Evolutionary conservation across 2,113 vertebrate genomes (phyloP).

Genomic region (Galemys pyrenaicus): DNA sequence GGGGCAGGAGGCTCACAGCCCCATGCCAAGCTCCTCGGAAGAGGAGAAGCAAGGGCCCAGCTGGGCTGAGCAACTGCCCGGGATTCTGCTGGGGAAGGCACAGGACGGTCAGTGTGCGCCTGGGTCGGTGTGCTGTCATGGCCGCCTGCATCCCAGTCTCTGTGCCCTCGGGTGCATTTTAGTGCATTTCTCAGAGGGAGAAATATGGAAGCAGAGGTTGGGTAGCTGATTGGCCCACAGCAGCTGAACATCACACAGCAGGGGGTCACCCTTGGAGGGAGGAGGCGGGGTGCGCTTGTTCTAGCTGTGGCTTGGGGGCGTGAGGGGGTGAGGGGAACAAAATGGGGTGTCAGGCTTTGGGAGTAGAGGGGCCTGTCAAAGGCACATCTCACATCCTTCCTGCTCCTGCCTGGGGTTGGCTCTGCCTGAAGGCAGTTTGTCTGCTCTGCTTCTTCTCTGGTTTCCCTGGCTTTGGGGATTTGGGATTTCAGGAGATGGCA

Average conservation of each 20-base stretch:
- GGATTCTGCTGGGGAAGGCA: too few relatives aligned
- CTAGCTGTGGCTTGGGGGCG: too few relatives aligned
- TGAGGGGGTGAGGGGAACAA: too few relatives aligned
- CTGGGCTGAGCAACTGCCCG: neutral
- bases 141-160: rapidly evolving
- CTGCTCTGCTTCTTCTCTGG: neutral
- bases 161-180: neutral
- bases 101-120: too few relatives aligned
- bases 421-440: neutral
- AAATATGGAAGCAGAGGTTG: rapidly evolving
- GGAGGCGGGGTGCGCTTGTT: neutral
- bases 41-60: neutral
- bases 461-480: neutral
- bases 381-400: neutral
- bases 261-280: rapidly evolving
- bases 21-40: neutral
- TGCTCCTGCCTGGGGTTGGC: neutral
- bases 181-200: neutral
- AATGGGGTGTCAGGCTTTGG: neutral
- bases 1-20: neutral
- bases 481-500: neutral
- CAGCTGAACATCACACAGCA: rapidly evolving
- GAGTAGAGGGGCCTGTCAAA: neutral
- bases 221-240: too few relatives aligned
- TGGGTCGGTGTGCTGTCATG: rapidly evolving